Base-by-base conservation (phyloP, 2,113 vertebrate species). In the Aix galericulata region DNA sequence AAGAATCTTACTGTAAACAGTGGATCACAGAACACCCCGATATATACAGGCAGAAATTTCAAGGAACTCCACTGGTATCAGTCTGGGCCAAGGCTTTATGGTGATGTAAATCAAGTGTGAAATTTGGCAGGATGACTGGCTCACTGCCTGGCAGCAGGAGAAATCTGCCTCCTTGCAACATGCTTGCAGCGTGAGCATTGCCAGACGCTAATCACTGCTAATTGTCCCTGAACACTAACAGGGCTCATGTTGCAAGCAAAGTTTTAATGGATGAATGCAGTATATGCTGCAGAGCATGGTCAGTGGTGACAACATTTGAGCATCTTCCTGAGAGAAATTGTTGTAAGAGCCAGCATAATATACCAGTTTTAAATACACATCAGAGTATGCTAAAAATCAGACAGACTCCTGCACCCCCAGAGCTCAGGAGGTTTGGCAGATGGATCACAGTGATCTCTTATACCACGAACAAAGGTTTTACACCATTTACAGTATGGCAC, bases 131-230 rank as follows among this genome's bases (percentile, higher is more conserved):
- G 12, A 3, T 26, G 55, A 52, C 31, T 68, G 50, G 67, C 76
- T 86, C 18, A 46, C 2, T 78, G 89, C 69, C 64, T 48, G 69
- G 80, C 42, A 91, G 86, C 71, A 56, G 48, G 56, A 63, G 66
- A 72, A 82, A 52, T 42, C 78, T 72, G 64, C 68, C 63, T 52
- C 69, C 83, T 59, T 74, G 64, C 62, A 56, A 55, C 60, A 36
- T 4, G 21, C 56, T 66, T 26, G 21, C 44, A 53, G 52, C 0
- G 20, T 13, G 79, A 94, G 50, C 36, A 5, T 5, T 84, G 91
- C 76, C 91, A 95, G 73, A 32, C 46, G 26, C 68, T 94, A 71
- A 86, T 74, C 76, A 64, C 69, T 48, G 15, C 66, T 68, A 71
- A 96, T 91, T 91, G 81, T 20, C 40, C 56, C 69, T 75, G 21